Conservation (phyloP, 2,888 invertebrate species). For the Xestia sexstrigata region DNA sequence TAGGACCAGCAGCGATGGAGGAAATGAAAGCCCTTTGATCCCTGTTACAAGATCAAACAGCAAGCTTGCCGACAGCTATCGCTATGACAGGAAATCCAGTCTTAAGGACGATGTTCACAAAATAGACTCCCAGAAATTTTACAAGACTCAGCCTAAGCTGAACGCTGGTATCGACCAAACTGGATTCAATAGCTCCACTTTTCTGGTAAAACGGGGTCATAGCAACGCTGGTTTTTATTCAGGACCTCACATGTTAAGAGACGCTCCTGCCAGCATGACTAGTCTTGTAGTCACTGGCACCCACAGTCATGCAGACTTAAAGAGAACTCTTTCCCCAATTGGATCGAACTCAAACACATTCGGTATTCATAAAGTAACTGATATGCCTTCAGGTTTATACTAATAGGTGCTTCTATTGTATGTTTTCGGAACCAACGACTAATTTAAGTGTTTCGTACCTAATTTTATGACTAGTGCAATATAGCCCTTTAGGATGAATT, state of each 20-base stretch:
- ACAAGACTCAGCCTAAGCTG: constrained; percentile 79
- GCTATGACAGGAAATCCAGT: constrained; percentile 79
- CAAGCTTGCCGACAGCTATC: constrained; percentile 70
- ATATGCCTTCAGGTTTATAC: constrained; percentile 94
- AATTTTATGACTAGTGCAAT: constrained; percentile 87
- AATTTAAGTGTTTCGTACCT: constrained; percentile 86
- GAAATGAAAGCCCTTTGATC: constrained; percentile 82
- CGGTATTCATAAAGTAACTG: constrained; percentile 92
- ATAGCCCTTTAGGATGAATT: constrained; percentile 75
- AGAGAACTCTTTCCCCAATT: constrained; percentile 84
- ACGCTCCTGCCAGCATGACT: constrained; percentile 88
- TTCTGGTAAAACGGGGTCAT: constrained; percentile 92
- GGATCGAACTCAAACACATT: constrained; percentile 80
- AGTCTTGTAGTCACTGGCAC: constrained; percentile 86
- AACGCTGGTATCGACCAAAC: constrained; percentile 80
- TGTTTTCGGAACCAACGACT: constrained; percentile 87
- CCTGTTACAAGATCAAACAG: constrained; percentile 81
- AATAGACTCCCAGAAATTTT: constrained; percentile 82
- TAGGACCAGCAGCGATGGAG: constrained; percentile 83
- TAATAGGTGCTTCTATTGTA: constrained; percentile 76
- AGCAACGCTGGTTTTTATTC: constrained; percentile 92
- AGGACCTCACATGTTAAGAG: constrained; percentile 88
- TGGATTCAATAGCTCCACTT: constrained; percentile 87
- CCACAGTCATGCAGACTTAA: constrained; percentile 86
- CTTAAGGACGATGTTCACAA: constrained; percentile 79